These are phyloP conservation scores for Paratilapia polleni DNA, from an alignment of 2,113 vertebrate species.

Conservation along the genomic window DNA sequence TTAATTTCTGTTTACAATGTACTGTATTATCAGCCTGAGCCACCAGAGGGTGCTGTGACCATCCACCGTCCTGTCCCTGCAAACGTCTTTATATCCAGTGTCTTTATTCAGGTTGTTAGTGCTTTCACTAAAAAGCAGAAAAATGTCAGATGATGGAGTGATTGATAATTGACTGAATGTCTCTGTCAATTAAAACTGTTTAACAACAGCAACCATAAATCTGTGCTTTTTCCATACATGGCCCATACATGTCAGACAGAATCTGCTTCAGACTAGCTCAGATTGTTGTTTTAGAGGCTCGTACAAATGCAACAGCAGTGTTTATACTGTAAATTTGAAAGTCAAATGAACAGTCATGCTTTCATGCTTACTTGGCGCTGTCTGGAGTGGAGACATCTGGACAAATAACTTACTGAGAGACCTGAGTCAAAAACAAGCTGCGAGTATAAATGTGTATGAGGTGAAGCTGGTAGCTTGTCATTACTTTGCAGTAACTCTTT, in stretches of 20 bases:
- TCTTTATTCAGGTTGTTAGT: neutral
- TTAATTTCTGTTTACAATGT: neutral
- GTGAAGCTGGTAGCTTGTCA: neutral
- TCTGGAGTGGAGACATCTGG: neutral
- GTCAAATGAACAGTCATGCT: neutral
- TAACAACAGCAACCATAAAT: neutral
- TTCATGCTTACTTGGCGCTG: neutral
- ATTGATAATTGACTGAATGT: neutral
- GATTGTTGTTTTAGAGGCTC: neutral
- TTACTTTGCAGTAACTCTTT: too few relatives aligned
- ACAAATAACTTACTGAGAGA: neutral
- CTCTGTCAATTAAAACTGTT: neutral
- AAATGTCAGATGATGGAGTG: accelerated
- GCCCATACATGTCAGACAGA: neutral
- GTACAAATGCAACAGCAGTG: neutral
- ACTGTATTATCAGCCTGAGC: neutral
- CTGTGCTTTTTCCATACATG: neutral
- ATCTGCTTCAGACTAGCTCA: accelerated
- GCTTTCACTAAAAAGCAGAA: neutral
- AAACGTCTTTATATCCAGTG: neutral
- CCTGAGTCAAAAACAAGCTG: neutral
- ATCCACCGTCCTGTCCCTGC: neutral
- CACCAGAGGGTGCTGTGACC: constrained; percentile 47
- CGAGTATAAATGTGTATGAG: neutral
- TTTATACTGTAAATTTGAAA: neutral